phyloP scores from a whole-genome alignment of 2,797 vertebrate species.

The Pseudochromis fuscus region DNA sequence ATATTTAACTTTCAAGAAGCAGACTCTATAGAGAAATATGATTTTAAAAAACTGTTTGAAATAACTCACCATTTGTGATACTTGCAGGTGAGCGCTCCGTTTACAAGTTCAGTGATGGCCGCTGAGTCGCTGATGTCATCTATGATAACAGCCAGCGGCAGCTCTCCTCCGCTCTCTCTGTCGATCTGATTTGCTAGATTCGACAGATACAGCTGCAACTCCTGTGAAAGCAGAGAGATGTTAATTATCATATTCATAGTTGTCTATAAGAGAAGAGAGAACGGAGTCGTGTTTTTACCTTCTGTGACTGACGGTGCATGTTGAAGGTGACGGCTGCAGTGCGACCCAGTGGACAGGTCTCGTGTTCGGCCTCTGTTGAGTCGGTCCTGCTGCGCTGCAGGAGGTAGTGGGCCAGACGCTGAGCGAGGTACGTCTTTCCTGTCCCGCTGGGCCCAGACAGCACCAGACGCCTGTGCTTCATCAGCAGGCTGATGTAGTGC shows the following conservation, averaged over 20 bases:
- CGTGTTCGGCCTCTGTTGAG: conserved; percentile 78
- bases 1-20: background rate
- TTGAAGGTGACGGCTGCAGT: conserved; percentile 90
- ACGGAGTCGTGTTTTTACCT: conserved; percentile 80
- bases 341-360: conserved; percentile 51
- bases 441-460: conserved; percentile 96
- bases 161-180: conserved; percentile 89
- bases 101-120: conserved; percentile 93
- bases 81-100: conserved; percentile 97
- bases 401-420: conserved; percentile 93
- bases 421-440: conserved; percentile 94
- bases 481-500: conserved; percentile 95
- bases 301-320: conserved; percentile 96
- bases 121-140: conserved; percentile 93
- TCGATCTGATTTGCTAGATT: conserved; percentile 96
- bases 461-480: conserved; percentile 94
- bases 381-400: conserved; percentile 90
- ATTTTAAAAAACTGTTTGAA: no score
- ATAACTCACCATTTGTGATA: conserved; percentile 96
- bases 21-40: no score
- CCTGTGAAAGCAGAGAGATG: conserved; percentile 81
- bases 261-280: accelerated
- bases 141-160: conserved; percentile 94
- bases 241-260: background rate
- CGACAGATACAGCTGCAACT: conserved; percentile 94